These are phyloP conservation scores for Brachypalpus laphriformis DNA, from an alignment of 2,888 invertebrate genomes.

Conservation along the genomic window DNA sequence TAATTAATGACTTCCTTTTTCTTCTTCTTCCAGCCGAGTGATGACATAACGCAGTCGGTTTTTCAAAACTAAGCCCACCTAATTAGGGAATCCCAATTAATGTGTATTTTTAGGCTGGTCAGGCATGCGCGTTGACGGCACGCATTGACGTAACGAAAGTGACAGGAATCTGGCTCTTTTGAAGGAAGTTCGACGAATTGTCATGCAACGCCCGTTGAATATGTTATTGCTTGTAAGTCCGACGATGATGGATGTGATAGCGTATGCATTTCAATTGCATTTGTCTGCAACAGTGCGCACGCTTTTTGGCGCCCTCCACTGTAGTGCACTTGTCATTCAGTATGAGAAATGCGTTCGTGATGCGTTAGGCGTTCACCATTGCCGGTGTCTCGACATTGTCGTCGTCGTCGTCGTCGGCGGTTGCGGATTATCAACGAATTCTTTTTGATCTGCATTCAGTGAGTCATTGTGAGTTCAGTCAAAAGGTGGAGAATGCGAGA, in stretches of 20 bases:
- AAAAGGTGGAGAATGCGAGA: slow-evolving; percentile 13
- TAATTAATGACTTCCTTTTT: slow-evolving; percentile 50
- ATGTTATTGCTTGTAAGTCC: slow-evolving; percentile 69
- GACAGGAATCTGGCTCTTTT: slow-evolving; percentile 7
- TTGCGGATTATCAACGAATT: slow-evolving; percentile 26
- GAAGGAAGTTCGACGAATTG: slow-evolving; percentile 63
- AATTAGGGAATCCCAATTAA: slow-evolving; percentile 60
- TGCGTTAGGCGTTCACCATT: slow-evolving; percentile 23
- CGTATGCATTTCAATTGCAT: slow-evolving; percentile 70
- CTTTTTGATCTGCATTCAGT: slow-evolving; percentile 66
- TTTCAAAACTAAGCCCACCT: slow-evolving; percentile 37
- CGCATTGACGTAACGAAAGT: slow-evolving; percentile 69
- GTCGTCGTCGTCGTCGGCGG: not conserved
- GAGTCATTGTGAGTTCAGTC: slow-evolving; percentile 39
- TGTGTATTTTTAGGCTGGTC: slow-evolving; percentile 42
- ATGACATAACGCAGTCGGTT: slow-evolving; percentile 58
- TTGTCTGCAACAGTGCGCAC: slow-evolving; percentile 49
- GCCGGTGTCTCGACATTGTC: not conserved
- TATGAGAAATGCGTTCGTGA: slow-evolving; percentile 68
- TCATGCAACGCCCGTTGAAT: slow-evolving; percentile 64
- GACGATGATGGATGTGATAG: slow-evolving; percentile 70
- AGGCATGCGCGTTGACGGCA: slow-evolving; percentile 40
- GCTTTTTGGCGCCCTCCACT: slow-evolving; percentile 66
- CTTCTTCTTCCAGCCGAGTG: slow-evolving; percentile 1
- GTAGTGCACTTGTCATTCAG: slow-evolving; percentile 61